phyloP scores from a whole-genome alignment of 2,113 vertebrate genomes.

The Strix uralensis region DNA sequence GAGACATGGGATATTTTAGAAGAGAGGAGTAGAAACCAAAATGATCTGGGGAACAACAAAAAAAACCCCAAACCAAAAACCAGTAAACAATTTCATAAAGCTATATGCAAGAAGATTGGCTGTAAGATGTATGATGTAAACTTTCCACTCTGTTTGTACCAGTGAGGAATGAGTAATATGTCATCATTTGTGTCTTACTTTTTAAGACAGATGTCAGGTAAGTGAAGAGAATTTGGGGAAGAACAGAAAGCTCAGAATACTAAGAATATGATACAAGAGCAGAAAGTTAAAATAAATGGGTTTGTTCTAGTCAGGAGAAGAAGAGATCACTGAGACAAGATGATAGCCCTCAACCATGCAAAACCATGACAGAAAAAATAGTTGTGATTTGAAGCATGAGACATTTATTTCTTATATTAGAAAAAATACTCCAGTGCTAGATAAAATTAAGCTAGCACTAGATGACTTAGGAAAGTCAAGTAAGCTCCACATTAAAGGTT shows the following conservation, averaged over 20 bases:
- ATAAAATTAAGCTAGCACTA: not conserved
- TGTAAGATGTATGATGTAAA: not conserved
- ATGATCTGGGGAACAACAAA: not conserved
- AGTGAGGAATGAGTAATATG: not conserved
- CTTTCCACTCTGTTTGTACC: not conserved
- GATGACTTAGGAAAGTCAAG: not conserved
- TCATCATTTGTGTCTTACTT: not conserved
- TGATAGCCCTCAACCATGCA: not conserved
- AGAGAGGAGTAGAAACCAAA: not conserved
- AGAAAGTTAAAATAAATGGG: not conserved
- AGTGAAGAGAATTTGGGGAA: not conserved
- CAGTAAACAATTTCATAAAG: not conserved
- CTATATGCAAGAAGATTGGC: not conserved
- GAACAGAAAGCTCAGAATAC: not conserved
- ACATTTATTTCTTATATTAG: not conserved
- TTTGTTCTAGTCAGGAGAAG: not conserved
- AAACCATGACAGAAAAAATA: not conserved
- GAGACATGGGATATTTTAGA: not conserved
- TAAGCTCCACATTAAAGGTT: not conserved
- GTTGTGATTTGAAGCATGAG: not conserved
- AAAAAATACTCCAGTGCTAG: not conserved
- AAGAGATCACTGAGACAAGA: not conserved
- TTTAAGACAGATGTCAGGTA: not conserved
- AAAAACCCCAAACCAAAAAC: not conserved
- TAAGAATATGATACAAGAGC: not conserved